Evolutionary conservation across 2,888 invertebrate species (phyloP).

Genomic region (Macropis europaea): DNA sequence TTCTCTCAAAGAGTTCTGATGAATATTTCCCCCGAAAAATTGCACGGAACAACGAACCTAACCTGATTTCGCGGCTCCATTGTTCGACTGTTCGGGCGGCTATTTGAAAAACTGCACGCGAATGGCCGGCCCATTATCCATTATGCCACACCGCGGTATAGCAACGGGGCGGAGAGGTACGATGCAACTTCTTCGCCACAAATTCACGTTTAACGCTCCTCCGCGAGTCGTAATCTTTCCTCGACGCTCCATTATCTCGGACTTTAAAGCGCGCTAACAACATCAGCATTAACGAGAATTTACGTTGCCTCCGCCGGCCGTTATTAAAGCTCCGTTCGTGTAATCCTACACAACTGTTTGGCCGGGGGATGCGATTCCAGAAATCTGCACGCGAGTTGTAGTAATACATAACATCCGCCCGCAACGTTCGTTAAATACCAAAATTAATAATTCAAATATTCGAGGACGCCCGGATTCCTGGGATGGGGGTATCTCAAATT

Average conservation of each 20-base stretch:
- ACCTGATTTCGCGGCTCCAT: too few species aligned
- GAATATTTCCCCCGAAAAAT: too few species aligned
- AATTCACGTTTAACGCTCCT: neutral
- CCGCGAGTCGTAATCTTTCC: neutral
- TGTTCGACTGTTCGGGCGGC: too few species aligned
- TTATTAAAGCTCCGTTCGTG: neutral
- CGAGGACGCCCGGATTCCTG: too few species aligned
- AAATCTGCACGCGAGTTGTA: too few species aligned
- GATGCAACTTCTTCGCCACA: neutral
- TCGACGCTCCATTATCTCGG: neutral
- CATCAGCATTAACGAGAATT: slow-evolving; percentile 4
- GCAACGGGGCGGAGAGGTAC: neutral
- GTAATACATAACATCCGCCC: too few species aligned
- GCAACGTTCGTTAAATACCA: too few species aligned
- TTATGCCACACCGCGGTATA: neutral
- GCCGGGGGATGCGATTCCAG: neutral
- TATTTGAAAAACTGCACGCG: too few species aligned
- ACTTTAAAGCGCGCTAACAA: neutral
- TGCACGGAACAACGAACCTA: too few species aligned
- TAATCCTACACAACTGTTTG: neutral
- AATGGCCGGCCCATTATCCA: neutral
- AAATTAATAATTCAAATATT: too few species aligned
- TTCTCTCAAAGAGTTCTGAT: too few species aligned
- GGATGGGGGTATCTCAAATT: too few species aligned
- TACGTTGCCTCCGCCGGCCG: neutral